Evolutionary conservation across 2,888 invertebrate species (phyloP).

Genomic region (Ormyrus nitidulus): DNA sequence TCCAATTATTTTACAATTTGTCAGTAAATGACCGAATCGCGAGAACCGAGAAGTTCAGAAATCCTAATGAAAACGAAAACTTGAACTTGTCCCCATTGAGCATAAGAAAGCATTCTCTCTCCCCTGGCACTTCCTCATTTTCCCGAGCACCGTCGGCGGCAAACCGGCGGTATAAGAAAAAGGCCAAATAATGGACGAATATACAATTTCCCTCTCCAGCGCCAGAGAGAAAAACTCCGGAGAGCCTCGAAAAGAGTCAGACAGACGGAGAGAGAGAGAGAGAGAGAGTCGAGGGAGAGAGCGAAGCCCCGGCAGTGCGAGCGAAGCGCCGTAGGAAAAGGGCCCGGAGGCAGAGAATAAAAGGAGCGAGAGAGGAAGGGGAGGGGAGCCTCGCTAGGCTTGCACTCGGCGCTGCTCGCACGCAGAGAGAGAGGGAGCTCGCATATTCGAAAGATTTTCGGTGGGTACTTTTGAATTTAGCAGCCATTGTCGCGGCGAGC

Average conservation of each 20-base stretch:
- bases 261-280: neutral
- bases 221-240: neutral
- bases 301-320: constrained; percentile 6
- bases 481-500: constrained; percentile 68
- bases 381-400: too few relatives aligned
- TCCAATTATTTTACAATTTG: too few relatives aligned
- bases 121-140: neutral
- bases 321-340: constrained; percentile 52
- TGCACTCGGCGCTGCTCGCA: too few relatives aligned
- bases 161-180: neutral
- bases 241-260: too few relatives aligned
- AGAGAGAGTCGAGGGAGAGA: neutral
- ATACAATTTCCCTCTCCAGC: constrained; percentile 26
- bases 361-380: constrained; percentile 13
- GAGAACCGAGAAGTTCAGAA: too few relatives aligned
- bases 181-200: constrained; percentile 25
- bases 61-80: neutral
- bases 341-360: constrained; percentile 39
- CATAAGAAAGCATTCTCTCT: neutral
- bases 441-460: constrained; percentile 50
- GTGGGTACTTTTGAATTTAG: constrained; percentile 68
- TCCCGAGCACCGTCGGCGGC: neutral
- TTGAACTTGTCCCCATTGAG: neutral
- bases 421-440: constrained; percentile 12
- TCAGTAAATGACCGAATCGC: too few relatives aligned